Evolutionary conservation across 2,797 vertebrate genomes (phyloP).

Genomic region (Rhinogobio ventralis): DNA sequence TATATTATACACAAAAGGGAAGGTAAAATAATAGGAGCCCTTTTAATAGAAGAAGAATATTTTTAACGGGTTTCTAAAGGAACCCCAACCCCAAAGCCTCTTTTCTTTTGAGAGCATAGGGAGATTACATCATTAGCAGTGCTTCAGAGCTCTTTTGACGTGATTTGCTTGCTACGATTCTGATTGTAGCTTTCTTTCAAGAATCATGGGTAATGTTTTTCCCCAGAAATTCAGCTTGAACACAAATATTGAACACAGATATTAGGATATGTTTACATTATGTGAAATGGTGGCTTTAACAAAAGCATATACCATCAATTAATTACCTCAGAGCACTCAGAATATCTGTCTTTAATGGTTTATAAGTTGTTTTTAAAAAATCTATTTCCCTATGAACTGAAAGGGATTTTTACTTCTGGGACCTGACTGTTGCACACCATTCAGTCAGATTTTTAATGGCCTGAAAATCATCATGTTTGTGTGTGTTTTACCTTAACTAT

Average conservation of each 20-base stretch:
- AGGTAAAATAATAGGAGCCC: background rate
- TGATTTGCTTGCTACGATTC: background rate
- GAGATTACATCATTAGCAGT: background rate
- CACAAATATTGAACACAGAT: background rate
- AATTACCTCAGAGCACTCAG: background rate
- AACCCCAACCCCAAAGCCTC: background rate
- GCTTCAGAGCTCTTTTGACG: background rate
- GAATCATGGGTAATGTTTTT: background rate
- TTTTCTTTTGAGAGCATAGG: background rate
- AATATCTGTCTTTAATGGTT: background rate
- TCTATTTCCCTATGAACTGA: background rate
- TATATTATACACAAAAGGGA: background rate
- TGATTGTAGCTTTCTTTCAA: background rate
- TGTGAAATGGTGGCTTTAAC: background rate
- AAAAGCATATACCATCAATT: background rate
- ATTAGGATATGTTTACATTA: background rate
- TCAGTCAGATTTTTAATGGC: background rate
- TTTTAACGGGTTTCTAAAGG: background rate
- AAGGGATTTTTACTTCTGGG: background rate
- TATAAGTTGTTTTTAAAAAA: background rate
- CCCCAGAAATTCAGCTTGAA: background rate
- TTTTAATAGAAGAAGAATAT: background rate
- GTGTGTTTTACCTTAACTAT: conserved; percentile 19
- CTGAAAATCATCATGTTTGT: background rate
- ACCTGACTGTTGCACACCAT: background rate